Percentiles rank a stretch among this genome's conserved stretches.
Conservation (phyloP, 92 coral and sea anemone species). For the Phymanthus crucifer region DNA sequence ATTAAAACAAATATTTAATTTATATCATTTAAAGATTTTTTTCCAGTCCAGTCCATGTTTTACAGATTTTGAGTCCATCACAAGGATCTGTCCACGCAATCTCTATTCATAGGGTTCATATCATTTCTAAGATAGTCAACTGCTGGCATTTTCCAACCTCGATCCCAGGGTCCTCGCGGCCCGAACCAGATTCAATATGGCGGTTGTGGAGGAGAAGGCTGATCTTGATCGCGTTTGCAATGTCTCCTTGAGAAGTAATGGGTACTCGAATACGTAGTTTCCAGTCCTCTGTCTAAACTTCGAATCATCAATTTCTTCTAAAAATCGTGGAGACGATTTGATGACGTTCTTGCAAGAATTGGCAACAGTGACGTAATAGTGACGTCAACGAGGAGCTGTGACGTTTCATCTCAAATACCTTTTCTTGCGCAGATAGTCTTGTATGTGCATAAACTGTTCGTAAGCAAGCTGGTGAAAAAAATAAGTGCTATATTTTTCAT, state of each 20-base stretch:
- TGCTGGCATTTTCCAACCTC: not conserved
- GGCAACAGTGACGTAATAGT: conserved; percentile 2
- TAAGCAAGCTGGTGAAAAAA: conserved; percentile 51
- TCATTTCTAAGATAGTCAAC: not conserved
- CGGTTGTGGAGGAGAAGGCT: too few species aligned
- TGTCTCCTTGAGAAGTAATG: not conserved
- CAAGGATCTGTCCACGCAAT: not conserved
- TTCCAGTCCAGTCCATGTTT: too few species aligned
- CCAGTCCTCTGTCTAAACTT: not conserved
- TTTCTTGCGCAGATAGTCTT: conserved; percentile 24
- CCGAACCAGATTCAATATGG: too few species aligned
- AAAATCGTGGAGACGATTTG: not conserved
- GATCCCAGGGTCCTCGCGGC: not conserved
- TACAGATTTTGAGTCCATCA: too few species aligned
- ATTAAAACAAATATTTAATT: too few species aligned
- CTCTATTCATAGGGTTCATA: not conserved
- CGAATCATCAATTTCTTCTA: not conserved
- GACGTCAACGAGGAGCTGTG: not conserved
- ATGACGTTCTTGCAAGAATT: conserved; percentile 2
- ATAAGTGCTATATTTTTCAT: not conserved
- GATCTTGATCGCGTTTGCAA: too few species aligned
- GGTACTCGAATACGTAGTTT: not conserved
- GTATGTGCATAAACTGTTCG: conserved; percentile 51
- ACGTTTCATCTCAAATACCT: not conserved
- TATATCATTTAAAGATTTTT: too few species aligned